Percentiles rank a stretch among this genome's conserved stretches.
These are phyloP conservation scores for Tinea pellionella DNA, from an alignment of 2,888 invertebrate genomes.

Conservation along the genomic window DNA sequence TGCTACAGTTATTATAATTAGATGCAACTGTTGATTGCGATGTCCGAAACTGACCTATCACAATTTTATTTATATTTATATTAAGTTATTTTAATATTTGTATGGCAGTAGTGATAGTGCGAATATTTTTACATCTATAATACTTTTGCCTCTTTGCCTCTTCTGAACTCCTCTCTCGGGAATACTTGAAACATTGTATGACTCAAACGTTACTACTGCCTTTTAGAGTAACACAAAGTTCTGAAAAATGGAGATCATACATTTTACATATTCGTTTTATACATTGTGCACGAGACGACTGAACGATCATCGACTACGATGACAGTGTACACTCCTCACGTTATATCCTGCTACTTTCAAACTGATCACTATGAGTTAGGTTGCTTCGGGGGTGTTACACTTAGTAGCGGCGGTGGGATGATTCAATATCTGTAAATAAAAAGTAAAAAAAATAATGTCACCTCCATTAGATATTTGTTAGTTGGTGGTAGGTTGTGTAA, in stretches of 20 bases:
- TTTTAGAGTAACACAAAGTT: neutral
- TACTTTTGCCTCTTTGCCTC: neutral
- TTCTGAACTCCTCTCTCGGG: conserved; percentile 5
- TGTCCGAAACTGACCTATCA: too few species aligned
- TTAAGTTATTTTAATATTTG: neutral
- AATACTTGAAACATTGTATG: neutral
- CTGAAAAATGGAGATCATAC: neutral
- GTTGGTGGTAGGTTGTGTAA: neutral
- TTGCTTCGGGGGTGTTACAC: too few species aligned
- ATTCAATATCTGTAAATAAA: too few species aligned
- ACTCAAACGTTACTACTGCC: neutral
- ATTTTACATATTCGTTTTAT: neutral
- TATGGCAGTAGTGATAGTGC: neutral
- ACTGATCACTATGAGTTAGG: too few species aligned
- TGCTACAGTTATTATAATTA: too few species aligned
- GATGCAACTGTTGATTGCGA: too few species aligned
- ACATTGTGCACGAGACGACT: too few species aligned
- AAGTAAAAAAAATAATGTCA: neutral
- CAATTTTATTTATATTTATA: too few species aligned
- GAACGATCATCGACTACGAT: too few species aligned
- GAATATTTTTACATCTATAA: neutral
- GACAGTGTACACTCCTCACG: too few species aligned
- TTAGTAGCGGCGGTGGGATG: too few species aligned
- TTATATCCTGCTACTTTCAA: too few species aligned
- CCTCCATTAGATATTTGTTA: neutral